Evolutionary conservation across 2,888 invertebrate species (phyloP), one percentile per base, ranked within the genome.

Genomic region (Drosophila meridiana): DNA sequence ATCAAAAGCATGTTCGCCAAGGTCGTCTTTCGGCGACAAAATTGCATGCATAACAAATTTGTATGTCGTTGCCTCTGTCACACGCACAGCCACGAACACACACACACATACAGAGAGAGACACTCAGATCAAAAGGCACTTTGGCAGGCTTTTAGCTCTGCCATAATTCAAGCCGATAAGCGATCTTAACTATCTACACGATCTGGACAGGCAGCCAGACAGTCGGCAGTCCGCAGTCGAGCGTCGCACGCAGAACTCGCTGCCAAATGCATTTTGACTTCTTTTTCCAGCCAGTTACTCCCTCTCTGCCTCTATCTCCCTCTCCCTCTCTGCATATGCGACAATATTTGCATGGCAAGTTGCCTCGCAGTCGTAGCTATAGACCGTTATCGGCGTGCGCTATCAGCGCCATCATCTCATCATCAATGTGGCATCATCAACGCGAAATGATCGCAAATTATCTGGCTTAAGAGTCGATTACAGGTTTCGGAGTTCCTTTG

Each of bases 131-230:
- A 76, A 78, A 77, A 78, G 69, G 64, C 69, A 78, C 89, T 80
- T 76, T 87, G 79, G 87, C 87, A 88, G 83, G 87, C 87, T 87
- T 87, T 87, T 87, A 90, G 78, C 90, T 88, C 83, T 81, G 83
- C 89, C 87, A 90, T 87, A 87, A 89, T 86, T 87, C 89, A 90
- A 87, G 43, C 52, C 83, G 87, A 87, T 87, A 90, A 90, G 83
- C 79, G 89, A 87, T 87, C 87, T 87, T 89, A 87, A 87, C 87
- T 87, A 87, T 87, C 87, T 87, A 90, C 87, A 90, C 90, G 90
- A 87, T 87, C 85, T 77, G 86, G 80, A 89, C 79, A 86, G 83
- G 58, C 71, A 30, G 69, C 63, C 72, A 67, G 67, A 64, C 69
- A 73, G 73, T 71, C 75, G 64, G 55, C 55, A 28, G 47, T 47